These are phyloP conservation scores for Reticulitermes lucifugus DNA, from an alignment of 2,888 invertebrate genomes.

Conservation along the genomic window DNA sequence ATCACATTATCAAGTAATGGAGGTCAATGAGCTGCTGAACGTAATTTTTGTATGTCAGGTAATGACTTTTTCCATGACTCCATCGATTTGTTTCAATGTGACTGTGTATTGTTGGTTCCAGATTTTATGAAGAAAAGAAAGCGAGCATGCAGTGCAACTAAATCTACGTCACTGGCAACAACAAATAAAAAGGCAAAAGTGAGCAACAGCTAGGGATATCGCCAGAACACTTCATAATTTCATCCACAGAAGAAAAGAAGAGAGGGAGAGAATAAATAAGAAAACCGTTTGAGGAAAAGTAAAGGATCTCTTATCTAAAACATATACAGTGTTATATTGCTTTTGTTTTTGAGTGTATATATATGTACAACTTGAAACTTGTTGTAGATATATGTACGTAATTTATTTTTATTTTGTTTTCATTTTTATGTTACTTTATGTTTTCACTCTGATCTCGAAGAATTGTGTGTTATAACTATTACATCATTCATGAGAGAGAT, in stretches of 20 bases:
- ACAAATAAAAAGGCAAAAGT: conserved; percentile 37
- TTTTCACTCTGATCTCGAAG: conserved; percentile 48
- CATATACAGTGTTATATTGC: conserved; percentile 45
- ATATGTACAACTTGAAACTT: conserved; percentile 40
- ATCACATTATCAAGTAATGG: too few relatives aligned
- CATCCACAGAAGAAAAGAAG: background rate
- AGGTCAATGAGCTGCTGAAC: too few relatives aligned
- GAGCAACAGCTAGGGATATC: conserved; percentile 34
- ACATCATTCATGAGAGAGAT: background rate
- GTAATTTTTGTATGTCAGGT: too few relatives aligned
- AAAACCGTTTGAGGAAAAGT: conserved; percentile 23
- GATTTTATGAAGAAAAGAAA: conserved; percentile 77
- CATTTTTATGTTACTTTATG: conserved; percentile 46
- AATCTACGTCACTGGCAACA: background rate
- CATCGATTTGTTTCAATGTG: background rate
- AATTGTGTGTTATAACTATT: conserved; percentile 36
- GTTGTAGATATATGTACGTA: conserved; percentile 50
- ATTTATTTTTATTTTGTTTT: conserved; percentile 50
- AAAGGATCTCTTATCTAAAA: conserved; percentile 38
- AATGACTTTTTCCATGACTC: too few relatives aligned
- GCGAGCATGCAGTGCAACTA: conserved; percentile 61
- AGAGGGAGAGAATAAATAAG: background rate
- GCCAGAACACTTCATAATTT: background rate
- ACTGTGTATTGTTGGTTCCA: conserved; percentile 65
- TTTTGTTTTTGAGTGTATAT: conserved; percentile 40